Evolutionary conservation across 2,113 vertebrate genomes (phyloP).

Genomic region (Pseudopipra pipra): DNA sequence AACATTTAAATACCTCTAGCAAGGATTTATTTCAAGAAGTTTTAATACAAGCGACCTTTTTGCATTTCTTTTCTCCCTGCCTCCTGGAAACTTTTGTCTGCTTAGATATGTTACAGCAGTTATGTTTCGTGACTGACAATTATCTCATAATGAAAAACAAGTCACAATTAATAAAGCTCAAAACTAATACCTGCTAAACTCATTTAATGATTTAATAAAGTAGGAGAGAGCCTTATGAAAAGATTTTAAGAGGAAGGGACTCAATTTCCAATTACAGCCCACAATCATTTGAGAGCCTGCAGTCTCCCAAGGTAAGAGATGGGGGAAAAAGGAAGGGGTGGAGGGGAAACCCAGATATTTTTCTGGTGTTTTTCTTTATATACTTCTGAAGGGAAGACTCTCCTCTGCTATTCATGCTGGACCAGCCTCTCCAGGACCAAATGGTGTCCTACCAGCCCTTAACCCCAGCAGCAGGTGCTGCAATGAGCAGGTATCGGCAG

Average conservation of each 20-base stretch:
- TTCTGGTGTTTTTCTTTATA: background rate
- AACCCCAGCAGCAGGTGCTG: background rate
- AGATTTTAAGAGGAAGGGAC: conserved; percentile 67
- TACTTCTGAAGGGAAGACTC: background rate
- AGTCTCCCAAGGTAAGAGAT: background rate
- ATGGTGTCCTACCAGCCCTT: background rate
- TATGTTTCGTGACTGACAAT: conserved; percentile 90
- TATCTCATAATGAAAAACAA: conserved; percentile 94
- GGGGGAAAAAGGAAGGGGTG: background rate
- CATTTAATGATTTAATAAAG: conserved; percentile 86
- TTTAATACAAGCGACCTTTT: background rate
- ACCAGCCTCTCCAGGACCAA: background rate
- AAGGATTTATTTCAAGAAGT: background rate
- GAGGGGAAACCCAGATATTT: background rate
- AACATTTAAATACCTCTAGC: background rate
- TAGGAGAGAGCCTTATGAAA: conserved; percentile 75
- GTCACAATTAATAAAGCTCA: conserved; percentile 94
- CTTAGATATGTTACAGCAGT: conserved; percentile 62
- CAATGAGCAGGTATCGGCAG: background rate
- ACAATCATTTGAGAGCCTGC: conserved; percentile 35
- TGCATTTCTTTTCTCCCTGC: background rate
- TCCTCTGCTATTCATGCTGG: background rate
- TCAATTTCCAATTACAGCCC: conserved; percentile 74
- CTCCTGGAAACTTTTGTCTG: conserved; percentile 56
- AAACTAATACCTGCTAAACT: conserved; percentile 85